Conservation (phyloP, 2,797 vertebrate species). For the Sebastiscus albofasciatus region DNA sequence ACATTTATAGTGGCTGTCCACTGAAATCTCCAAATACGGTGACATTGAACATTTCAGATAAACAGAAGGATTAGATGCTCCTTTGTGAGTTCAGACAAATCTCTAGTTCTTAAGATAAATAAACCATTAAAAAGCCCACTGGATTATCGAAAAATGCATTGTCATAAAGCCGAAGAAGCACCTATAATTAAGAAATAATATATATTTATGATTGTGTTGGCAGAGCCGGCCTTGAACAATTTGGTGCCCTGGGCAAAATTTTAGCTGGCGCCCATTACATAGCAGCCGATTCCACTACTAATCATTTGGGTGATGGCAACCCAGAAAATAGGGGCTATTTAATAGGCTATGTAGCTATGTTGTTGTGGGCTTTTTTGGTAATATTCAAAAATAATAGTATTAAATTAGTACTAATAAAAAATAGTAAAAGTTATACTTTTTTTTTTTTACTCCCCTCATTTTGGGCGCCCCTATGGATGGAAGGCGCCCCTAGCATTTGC, state of each 20-base stretch:
- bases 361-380: too few relatives aligned
- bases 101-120: neutral
- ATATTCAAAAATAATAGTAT: too few relatives aligned
- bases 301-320: too few relatives aligned
- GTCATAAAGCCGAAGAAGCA: neutral
- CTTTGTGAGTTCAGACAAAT: neutral
- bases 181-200: neutral
- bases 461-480: neutral
- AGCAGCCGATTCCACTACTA: too few relatives aligned
- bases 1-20: neutral
- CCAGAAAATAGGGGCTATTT: too few relatives aligned
- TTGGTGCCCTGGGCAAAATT: too few relatives aligned
- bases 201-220: neutral
- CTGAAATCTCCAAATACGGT: slow-evolving; percentile 1
- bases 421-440: too few relatives aligned
- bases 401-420: too few relatives aligned
- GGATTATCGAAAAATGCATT: neutral
- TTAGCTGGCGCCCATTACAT: too few relatives aligned
- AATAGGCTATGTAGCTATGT: neutral
- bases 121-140: neutral
- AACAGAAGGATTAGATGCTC: neutral
- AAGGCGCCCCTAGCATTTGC: too few relatives aligned
- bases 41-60: neutral
- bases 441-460: too few relatives aligned
- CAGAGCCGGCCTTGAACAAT: too few relatives aligned